phyloP scores from a whole-genome alignment of 1,140 invertebrate genomes.

The Mizuhopecten yessoensis region DNA sequence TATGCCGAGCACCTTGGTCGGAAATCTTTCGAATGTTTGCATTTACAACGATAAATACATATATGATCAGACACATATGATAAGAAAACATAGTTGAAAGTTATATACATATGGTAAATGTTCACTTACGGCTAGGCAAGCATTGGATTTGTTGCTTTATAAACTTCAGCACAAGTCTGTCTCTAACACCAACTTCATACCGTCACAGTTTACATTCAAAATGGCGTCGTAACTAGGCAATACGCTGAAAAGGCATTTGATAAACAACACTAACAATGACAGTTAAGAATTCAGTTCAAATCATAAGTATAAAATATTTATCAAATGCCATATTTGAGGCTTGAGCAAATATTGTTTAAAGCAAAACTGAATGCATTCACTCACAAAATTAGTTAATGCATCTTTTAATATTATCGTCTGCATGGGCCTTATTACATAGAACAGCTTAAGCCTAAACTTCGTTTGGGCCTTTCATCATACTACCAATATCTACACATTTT shows the following conservation, averaged over 20 bases:
- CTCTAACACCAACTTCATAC: background rate
- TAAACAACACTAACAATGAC: background rate
- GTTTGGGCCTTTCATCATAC: too few relatives aligned
- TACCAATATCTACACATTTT: too few relatives aligned
- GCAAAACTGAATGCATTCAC: too few relatives aligned
- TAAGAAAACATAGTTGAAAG: background rate
- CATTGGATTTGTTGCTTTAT: background rate
- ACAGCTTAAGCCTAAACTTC: too few relatives aligned
- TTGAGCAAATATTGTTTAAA: too few relatives aligned
- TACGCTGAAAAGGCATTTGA: background rate
- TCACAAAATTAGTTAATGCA: background rate
- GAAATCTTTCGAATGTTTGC: background rate
- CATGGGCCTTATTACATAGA: background rate
- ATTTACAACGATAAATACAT: background rate
- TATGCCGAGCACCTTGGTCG: background rate
- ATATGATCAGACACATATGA: background rate
- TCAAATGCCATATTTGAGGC: too few relatives aligned
- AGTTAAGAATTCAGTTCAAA: background rate
- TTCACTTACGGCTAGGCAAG: background rate
- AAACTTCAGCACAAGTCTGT: background rate
- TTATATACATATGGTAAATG: background rate
- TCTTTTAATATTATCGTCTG: background rate
- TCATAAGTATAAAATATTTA: background rate
- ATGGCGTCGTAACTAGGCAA: conserved; percentile 36
- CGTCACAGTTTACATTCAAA: conserved; percentile 28